Evolutionary conservation across 37 sponge, comb jelly and placozoan species (phyloP).

Genomic region (Hormiphora californensis): DNA sequence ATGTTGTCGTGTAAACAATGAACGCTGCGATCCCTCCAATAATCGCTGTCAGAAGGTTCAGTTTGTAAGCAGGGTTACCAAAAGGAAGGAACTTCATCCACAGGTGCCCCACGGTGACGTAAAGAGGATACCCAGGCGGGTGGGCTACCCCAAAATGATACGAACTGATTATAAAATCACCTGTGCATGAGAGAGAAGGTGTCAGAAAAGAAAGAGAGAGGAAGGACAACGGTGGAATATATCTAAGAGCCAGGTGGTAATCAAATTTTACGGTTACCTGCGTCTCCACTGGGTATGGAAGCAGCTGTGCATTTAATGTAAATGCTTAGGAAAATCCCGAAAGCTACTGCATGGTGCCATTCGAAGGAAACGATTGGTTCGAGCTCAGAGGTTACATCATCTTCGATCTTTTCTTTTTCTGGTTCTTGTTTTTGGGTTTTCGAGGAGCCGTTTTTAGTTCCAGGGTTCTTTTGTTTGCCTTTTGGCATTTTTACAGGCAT

Average conservation of each 20-base stretch:
- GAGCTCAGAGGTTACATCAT: no score
- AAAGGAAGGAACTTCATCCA: slow-evolving; percentile 47
- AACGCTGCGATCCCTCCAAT: slow-evolving; percentile 50
- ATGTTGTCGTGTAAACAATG: slow-evolving; percentile 2
- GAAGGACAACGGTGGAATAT: not conserved
- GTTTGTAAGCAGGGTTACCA: slow-evolving; percentile 45
- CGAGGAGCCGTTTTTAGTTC: no score
- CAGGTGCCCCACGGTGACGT: slow-evolving; percentile 15
- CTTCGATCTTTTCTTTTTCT: no score
- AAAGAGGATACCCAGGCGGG: slow-evolving; percentile 43
- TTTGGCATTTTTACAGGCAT: no score
- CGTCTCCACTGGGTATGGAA: slow-evolving; percentile 27
- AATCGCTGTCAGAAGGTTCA: slow-evolving; percentile 16
- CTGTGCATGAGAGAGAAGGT: not conserved
- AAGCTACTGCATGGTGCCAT: not conserved
- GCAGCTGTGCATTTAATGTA: slow-evolving; percentile 22
- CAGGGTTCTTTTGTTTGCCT: no score
- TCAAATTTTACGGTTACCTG: no score
- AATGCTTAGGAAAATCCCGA: not conserved
- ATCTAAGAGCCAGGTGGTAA: not conserved
- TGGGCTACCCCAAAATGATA: slow-evolving; percentile 41
- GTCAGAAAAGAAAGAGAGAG: not conserved
- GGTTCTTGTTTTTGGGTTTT: no score
- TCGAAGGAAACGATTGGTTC: not conserved
- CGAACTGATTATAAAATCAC: slow-evolving; percentile 10